Conservation (phyloP, 2,888 invertebrate genomes). For the Torymus texanus region DNA sequence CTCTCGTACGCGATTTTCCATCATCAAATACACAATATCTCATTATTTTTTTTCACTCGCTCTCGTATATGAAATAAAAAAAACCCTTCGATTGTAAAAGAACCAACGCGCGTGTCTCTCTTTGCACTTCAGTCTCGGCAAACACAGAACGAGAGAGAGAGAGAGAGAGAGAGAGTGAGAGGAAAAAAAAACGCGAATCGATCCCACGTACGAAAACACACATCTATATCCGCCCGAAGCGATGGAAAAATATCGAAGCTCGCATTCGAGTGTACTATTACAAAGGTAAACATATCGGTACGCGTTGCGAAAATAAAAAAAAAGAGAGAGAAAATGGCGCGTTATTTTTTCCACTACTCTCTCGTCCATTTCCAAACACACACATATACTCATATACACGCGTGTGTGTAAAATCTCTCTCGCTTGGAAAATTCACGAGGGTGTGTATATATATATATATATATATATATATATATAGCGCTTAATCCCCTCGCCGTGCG, state of each 20-base stretch:
- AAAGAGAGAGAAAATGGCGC: background rate
- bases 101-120: background rate
- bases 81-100: background rate
- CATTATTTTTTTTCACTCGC: too few species aligned
- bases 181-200: background rate
- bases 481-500: conserved; percentile 68
- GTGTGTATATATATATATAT: too few species aligned
- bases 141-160: background rate
- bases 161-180: background rate
- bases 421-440: background rate
- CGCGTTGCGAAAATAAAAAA: conserved; percentile 26
- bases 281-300: conserved; percentile 29
- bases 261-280: conserved; percentile 31
- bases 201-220: background rate
- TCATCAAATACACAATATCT: too few species aligned
- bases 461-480: background rate
- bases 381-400: too few species aligned
- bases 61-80: too few species aligned
- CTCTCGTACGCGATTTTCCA: too few species aligned
- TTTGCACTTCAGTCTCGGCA: background rate
- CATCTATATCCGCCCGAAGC: background rate
- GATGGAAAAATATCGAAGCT: conserved; percentile 34
- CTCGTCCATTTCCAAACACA: background rate
- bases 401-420: background rate
- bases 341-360: conserved; percentile 26